Evolutionary conservation across 2,113 vertebrate genomes (phyloP).

Genomic region (Gnathonemus longibarbis): DNA sequence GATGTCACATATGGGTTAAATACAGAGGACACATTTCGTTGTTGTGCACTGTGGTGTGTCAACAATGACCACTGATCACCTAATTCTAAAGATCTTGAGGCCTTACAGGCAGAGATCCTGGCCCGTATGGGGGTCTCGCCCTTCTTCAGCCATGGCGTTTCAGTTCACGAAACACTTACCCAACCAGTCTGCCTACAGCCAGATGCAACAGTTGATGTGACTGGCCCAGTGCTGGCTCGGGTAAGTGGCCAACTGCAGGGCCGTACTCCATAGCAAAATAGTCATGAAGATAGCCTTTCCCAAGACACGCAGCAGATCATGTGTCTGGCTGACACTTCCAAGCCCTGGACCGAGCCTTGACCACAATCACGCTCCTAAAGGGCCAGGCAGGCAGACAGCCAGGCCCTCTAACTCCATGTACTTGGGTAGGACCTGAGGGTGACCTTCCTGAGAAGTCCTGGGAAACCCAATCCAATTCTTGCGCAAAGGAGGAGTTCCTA

Average conservation of each 20-base stretch:
- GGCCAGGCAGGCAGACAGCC: neutral
- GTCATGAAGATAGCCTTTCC: neutral
- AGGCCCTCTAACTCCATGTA: neutral
- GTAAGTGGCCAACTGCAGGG: neutral
- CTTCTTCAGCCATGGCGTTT: neutral
- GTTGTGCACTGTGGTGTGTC: too few relatives aligned
- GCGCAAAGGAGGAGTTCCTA: neutral
- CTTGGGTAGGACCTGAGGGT: neutral
- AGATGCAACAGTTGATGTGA: neutral
- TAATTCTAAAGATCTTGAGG: neutral
- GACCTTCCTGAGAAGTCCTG: neutral
- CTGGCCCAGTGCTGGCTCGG: neutral
- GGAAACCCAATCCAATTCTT: neutral
- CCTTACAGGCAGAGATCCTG: neutral
- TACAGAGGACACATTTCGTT: too few relatives aligned
- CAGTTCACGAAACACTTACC: neutral
- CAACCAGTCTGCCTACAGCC: neutral
- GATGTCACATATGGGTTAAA: too few relatives aligned
- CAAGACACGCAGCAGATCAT: neutral
- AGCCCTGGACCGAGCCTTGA: neutral
- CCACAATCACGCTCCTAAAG: neutral
- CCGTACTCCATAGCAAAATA: neutral
- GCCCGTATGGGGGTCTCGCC: neutral
- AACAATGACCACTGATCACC: too few relatives aligned
- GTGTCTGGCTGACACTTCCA: neutral